These are phyloP conservation scores for Epinephelus coioides DNA, from an alignment of 2,797 vertebrate genomes.

Conservation along the genomic window DNA sequence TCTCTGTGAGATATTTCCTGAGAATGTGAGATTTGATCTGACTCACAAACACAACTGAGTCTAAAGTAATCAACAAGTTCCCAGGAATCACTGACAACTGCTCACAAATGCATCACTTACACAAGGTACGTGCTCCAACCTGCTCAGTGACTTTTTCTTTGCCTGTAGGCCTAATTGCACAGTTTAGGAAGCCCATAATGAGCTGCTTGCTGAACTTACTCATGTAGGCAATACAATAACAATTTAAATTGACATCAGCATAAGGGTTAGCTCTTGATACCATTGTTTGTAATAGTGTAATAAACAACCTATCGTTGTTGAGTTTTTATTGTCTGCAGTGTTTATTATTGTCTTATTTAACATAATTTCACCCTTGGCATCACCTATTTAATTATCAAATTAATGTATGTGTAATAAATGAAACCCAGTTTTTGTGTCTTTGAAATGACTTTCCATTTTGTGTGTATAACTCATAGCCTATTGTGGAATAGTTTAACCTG, in stretches of 20 bases:
- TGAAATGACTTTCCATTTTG: neutral
- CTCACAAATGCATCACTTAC: conserved; percentile 8
- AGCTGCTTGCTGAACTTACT: neutral
- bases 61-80: conserved; percentile 5
- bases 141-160: conserved; percentile 24
- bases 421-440: neutral
- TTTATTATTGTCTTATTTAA: neutral
- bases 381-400: neutral
- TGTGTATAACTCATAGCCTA: neutral
- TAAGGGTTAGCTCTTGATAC: neutral
- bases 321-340: neutral
- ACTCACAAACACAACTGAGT: conserved; percentile 17
- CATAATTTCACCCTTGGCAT: neutral
- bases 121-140: conserved; percentile 12
- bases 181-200: neutral
- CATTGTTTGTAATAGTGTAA: neutral
- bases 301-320: neutral
- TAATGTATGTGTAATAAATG: neutral
- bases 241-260: neutral
- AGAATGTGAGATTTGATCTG: conserved; percentile 17
- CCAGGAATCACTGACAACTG: conserved; percentile 17
- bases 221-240: neutral
- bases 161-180: neutral
- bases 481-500: neutral
- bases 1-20: conserved; percentile 10